A percentile compares a stretch with the other conserved stretches of the same genome.
Evolutionary conservation across 1,140 invertebrate genomes (phyloP).

Genomic region (Cryptotermes secundus): DNA sequence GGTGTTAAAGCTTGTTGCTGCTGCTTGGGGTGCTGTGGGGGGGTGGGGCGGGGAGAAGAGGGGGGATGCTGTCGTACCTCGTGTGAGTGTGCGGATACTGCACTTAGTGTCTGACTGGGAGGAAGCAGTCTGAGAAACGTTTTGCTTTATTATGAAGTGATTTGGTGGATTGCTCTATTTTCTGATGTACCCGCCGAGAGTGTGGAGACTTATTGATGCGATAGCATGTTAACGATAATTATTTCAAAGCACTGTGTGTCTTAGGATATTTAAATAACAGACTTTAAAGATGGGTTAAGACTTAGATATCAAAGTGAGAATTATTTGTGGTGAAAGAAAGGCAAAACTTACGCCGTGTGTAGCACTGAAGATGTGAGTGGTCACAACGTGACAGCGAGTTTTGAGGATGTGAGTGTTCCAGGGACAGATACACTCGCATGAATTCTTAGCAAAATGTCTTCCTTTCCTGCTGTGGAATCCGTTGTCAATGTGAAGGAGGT

Average conservation of each 20-base stretch:
- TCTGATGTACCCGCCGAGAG: background rate
- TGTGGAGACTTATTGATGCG: background rate
- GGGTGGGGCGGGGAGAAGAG: background rate
- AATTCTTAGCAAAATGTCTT: no score
- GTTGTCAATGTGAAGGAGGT: no score
- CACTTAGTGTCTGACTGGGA: background rate
- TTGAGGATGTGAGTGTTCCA: no score
- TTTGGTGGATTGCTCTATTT: background rate
- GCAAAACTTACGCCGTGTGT: no score
- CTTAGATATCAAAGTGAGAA: background rate
- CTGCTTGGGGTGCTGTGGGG: background rate
- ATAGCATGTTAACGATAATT: background rate
- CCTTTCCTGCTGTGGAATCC: no score
- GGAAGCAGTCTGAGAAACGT: background rate
- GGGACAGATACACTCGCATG: no score
- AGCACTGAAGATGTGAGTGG: no score
- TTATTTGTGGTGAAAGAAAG: no score
- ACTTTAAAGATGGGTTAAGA: background rate
- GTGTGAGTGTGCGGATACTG: background rate
- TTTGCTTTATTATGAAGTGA: background rate
- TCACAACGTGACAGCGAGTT: no score
- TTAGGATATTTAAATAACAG: background rate
- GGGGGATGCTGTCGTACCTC: background rate
- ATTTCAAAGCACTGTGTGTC: background rate
- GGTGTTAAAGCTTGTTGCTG: slow-evolving; percentile 23